Evolutionary conservation across 2,888 invertebrate species (phyloP), one percentile per base, ranked within the genome.

Genomic region (Microchrysa polita): DNA sequence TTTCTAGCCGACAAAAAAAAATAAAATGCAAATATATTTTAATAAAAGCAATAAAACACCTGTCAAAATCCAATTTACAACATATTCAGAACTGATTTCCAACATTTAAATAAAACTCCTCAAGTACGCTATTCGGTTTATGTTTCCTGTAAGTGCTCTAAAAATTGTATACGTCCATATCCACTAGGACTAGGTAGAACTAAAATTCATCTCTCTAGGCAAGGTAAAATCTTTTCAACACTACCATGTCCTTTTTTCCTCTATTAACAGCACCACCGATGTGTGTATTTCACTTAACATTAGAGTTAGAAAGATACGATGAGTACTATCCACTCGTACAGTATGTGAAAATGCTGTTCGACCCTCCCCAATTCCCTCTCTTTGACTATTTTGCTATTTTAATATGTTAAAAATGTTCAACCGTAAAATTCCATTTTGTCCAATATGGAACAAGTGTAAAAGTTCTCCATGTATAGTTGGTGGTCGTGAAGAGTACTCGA

Each of bases 61-160:
- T 27, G 27, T 5, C 44, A 42, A 65, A 65, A 65, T 65, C 42
- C 44, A 65, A 65, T 65, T 48, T 65, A 5, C 1, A 44, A 20
- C 72, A 44, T 72, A 48, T 60, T 60, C 42, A 59, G 40, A 59
- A 60, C 34, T 57, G 57, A 72, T 75, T 75, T 73, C 73, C 65
- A 42, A 65, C 73, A 75, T 75, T 73, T 75, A 63, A 73, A 73
- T 75, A 75, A 71, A 69, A 55, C 18, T 71, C 61, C 61, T 23
- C 20, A 71, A 69, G 73, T 71, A 40, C n/a, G n/a, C 72, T 74
- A 48, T 48, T 2, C 40, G 61, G 27, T 40, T 63, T 34, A 72
- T 65, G 57, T 72, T 34, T 34, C 72, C 67, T 59, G 57, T 59
- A 55, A 23, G 55, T 72, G 48, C 69, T 63, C 40, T 72, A 48